phyloP scores from a whole-genome alignment of 2,888 invertebrate species.

The Drosophila borealis region DNA sequence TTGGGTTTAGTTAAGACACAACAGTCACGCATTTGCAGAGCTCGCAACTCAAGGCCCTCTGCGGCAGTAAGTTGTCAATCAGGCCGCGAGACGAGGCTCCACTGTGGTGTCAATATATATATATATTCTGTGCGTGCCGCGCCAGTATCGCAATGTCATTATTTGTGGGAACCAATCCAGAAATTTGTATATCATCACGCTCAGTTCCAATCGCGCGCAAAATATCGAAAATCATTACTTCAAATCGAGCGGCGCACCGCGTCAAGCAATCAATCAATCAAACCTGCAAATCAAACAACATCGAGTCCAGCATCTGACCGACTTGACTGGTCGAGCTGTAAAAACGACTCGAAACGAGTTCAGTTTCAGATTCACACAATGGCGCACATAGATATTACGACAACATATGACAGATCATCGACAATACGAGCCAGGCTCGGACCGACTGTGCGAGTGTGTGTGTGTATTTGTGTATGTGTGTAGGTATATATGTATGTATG shows the following conservation, averaged over 20 bases:
- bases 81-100: constrained; percentile 32
- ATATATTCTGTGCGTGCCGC: constrained; percentile 26
- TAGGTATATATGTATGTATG: constrained; percentile 19
- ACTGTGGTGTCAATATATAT: constrained; percentile 33
- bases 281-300: constrained; percentile 68
- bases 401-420: constrained; percentile 64
- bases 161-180: constrained; percentile 77
- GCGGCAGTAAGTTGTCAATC: constrained; percentile 68
- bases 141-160: constrained; percentile 70
- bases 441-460: background rate
- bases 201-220: constrained; percentile 38
- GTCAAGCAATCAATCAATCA: constrained; percentile 79
- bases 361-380: constrained; percentile 50
- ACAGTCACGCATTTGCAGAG: constrained; percentile 61
- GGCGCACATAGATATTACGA: constrained; percentile 41
- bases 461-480: background rate
- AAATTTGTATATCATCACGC: constrained; percentile 62
- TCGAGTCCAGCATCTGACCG: constrained; percentile 28
- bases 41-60: background rate
- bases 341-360: constrained; percentile 54
- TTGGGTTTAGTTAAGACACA: constrained; percentile 54
- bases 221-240: constrained; percentile 72
- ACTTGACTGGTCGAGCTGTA: constrained; percentile 10
- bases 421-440: constrained; percentile 22
- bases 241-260: constrained; percentile 50